These are phyloP conservation scores for Sycobia sp. DNA, from an alignment of 1,140 invertebrate genomes.

Conservation along the genomic window DNA sequence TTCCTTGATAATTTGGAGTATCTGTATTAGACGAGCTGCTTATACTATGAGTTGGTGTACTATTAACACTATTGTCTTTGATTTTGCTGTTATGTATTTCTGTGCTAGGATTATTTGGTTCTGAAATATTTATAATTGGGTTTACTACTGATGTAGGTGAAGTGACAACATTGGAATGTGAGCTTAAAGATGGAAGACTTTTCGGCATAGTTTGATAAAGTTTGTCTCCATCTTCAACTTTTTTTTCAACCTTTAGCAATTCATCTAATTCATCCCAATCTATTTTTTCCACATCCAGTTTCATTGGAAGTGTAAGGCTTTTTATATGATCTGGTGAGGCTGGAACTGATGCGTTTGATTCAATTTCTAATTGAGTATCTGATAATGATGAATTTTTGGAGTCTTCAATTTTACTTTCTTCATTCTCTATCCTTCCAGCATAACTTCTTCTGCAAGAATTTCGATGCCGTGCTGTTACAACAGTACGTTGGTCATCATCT, in stretches of 20 bases:
- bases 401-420: conserved; percentile 44
- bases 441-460: conserved; percentile 68
- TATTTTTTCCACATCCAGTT: conserved; percentile 69
- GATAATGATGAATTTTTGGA: conserved; percentile 40
- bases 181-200: conserved; percentile 66
- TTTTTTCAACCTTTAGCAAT: conserved; percentile 67
- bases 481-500: conserved; percentile 81
- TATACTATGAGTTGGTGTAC: conserved; percentile 58
- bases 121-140: conserved; percentile 45
- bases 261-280: conserved; percentile 77
- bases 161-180: conserved; percentile 54
- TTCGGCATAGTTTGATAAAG: conserved; percentile 75
- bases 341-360: conserved; percentile 51
- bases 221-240: conserved; percentile 69
- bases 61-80: conserved; percentile 50
- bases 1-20: conserved; percentile 53
- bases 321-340: conserved; percentile 65
- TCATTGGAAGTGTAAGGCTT: conserved; percentile 70
- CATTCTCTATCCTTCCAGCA: conserved; percentile 44
- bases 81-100: conserved; percentile 47
- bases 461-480: conserved; percentile 72
- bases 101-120: conserved; percentile 45
- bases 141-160: conserved; percentile 45
- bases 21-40: conserved; percentile 57
- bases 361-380: conserved; percentile 45